Evolutionary conservation across 2,113 vertebrate species (phyloP).

Genomic region (Elephas maximus): DNA sequence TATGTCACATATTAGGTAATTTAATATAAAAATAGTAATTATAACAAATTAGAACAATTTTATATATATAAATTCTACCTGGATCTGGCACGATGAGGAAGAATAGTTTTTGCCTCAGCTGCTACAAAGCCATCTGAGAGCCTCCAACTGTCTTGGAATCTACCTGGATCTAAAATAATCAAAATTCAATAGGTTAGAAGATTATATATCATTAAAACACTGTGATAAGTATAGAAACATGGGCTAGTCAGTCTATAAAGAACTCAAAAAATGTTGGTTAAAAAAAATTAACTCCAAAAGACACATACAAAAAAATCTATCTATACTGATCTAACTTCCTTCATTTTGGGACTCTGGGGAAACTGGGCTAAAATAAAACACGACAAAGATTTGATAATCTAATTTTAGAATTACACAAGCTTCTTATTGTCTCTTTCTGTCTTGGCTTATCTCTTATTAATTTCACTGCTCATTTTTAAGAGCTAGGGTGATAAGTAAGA

Average conservation of each 20-base stretch:
- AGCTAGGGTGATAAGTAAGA: constrained; percentile 6
- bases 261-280: background rate
- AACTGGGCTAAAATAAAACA: constrained; percentile 16
- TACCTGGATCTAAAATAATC: constrained; percentile 92
- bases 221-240: background rate
- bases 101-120: constrained; percentile 97
- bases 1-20: background rate
- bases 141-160: constrained; percentile 98
- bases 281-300: background rate
- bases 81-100: constrained; percentile 97
- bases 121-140: constrained; percentile 98
- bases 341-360: constrained; percentile 1
- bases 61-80: constrained; percentile 88
- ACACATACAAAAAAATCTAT: background rate
- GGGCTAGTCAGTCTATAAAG: background rate
- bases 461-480: constrained; percentile 24
- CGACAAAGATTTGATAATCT: background rate
- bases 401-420: background rate
- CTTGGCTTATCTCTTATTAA: constrained; percentile 12
- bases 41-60: background rate
- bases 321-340: constrained; percentile 37
- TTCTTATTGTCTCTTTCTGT: constrained; percentile 11
- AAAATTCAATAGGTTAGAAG: background rate
- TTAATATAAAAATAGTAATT: constrained; percentile 22
- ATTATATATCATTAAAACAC: background rate